A percentile compares a stretch with the other conserved stretches of the same genome.
phyloP scores from a whole-genome alignment of 2,113 vertebrate genomes.

The Thalassoma bifasciatum region DNA sequence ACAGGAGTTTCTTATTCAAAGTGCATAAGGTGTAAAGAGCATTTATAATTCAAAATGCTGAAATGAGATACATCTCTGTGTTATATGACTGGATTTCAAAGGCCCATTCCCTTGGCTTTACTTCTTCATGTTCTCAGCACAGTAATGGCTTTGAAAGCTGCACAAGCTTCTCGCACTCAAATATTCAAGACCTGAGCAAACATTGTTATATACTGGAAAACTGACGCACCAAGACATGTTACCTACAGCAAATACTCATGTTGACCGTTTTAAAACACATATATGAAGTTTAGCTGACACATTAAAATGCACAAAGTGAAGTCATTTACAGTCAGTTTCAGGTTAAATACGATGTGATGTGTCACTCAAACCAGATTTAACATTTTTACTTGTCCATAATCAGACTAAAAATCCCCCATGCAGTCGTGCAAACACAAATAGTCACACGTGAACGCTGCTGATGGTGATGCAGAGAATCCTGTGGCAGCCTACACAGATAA shows the following conservation, averaged over 20 bases:
- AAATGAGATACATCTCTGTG: neutral
- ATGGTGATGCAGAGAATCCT: conserved; percentile 14
- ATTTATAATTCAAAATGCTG: conserved; percentile 10
- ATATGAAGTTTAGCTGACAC: conserved; percentile 1
- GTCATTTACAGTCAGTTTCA: conserved; percentile 10
- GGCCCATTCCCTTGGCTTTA: neutral
- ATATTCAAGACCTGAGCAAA: conserved; percentile 12
- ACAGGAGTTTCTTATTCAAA: neutral
- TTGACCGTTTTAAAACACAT: neutral
- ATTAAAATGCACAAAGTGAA: conserved; percentile 10
- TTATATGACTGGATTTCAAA: conserved; percentile 18
- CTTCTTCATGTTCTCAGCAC: conserved; percentile 7
- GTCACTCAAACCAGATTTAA: conserved; percentile 5
- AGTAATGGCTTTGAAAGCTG: conserved; percentile 19
- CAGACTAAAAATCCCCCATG: neutral
- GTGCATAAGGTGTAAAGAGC: neutral
- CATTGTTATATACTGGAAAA: conserved; percentile 5
- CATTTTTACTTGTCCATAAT: neutral
- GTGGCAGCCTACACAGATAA: neutral
- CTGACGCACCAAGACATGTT: conserved; percentile 6
- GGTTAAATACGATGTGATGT: neutral
- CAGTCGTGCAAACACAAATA: neutral
- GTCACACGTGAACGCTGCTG: conserved; percentile 1
- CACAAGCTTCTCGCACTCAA: conserved; percentile 7
- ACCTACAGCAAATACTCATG: conserved; percentile 3